Percentiles rank a stretch among this genome's conserved stretches.
These are phyloP conservation scores for Rhombomys opimus DNA, from an alignment of 2,113 vertebrate genomes.

Conservation along the genomic window DNA sequence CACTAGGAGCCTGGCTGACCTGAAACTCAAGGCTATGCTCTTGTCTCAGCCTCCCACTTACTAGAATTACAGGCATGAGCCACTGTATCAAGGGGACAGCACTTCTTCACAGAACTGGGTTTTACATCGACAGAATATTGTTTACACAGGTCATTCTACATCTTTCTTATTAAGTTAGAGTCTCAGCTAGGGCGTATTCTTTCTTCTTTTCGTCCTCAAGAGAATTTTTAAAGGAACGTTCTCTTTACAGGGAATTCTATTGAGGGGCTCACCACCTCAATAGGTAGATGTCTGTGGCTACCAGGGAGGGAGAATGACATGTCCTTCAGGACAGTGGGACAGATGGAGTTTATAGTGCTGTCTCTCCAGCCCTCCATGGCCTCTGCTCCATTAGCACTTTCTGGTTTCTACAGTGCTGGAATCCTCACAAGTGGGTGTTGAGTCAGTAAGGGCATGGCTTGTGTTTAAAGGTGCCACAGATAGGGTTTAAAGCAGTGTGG, in stretches of 20 bases:
- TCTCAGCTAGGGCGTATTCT: background rate
- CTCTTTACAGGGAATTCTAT: background rate
- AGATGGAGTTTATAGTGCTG: background rate
- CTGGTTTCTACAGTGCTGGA: background rate
- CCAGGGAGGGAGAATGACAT: background rate
- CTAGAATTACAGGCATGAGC: too few species aligned
- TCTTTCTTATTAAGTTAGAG: conserved; percentile 31
- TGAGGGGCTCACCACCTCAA: background rate
- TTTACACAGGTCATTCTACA: background rate
- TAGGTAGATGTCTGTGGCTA: background rate
- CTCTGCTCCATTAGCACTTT: too few species aligned
- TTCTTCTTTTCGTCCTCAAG: background rate
- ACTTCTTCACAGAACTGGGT: conserved; percentile 25
- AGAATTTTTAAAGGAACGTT: background rate
- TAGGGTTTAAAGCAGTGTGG: background rate
- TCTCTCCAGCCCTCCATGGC: background rate
- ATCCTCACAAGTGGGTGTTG: background rate
- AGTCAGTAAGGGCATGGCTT: background rate
- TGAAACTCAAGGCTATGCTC: background rate
- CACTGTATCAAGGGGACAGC: background rate
- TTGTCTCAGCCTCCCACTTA: background rate
- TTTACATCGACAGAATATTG: conserved; percentile 23
- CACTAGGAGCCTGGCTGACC: background rate
- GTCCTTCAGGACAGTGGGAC: background rate
- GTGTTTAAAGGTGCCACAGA: background rate